Conservation (phyloP, 2,888 invertebrate species). For the Pyralis farinalis region DNA sequence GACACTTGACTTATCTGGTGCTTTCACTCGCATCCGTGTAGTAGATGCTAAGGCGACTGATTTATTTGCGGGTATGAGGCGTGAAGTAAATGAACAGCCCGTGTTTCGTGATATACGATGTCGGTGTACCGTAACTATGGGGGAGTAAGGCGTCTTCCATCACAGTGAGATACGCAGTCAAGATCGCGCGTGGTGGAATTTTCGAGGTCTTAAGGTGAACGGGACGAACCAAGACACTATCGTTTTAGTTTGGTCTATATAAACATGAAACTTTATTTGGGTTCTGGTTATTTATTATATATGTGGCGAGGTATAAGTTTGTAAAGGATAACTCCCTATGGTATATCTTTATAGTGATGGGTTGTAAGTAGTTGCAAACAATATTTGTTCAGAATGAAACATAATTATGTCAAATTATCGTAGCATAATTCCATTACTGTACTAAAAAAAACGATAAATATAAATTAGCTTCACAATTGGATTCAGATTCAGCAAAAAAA, state of each 20-base stretch:
- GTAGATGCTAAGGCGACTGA: conserved; percentile 45
- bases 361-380: too few species aligned
- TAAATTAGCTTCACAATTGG: too few species aligned
- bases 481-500: too few species aligned
- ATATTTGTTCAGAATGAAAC: too few species aligned
- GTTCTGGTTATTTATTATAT: not conserved
- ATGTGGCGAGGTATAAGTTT: too few species aligned
- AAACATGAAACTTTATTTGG: conserved; percentile 1
- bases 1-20: conserved; percentile 35
- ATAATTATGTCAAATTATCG: too few species aligned
- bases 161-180: conserved; percentile 22
- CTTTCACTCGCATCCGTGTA: conserved; percentile 45
- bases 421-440: too few species aligned
- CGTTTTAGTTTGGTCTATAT: not conserved
- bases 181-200: conserved; percentile 17
- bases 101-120: conserved; percentile 64
- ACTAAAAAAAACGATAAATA: too few species aligned
- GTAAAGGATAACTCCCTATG: too few species aligned
- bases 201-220: conserved; percentile 9
- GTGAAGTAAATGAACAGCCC: conserved; percentile 76
- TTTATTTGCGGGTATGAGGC: conserved; percentile 77
- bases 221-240: conserved; percentile 4
- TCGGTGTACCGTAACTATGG: conserved; percentile 52
- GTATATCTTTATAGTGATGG: too few species aligned
- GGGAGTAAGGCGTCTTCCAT: conserved; percentile 35